Base-by-base conservation (phyloP, 2,888 invertebrate species). In the Diploptera punctata region DNA sequence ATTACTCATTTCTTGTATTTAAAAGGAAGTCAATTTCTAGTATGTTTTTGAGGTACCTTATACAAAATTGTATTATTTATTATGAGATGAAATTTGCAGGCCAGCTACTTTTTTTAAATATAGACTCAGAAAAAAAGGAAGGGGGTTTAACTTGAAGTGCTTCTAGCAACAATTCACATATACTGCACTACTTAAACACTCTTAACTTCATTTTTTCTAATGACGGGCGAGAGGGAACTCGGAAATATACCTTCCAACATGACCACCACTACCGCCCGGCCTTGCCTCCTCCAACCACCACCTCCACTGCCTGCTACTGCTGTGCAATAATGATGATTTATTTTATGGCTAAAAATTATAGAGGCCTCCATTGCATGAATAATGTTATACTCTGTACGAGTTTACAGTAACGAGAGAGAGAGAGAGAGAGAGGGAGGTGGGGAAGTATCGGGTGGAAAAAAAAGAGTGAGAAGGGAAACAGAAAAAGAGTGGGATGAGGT, bases 251-350 rank as follows among this genome's bases (percentile, higher is more conserved):
- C 47, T 47, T 54, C 47, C 47, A 47, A 47, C 65, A 18, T 65
- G 65, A 65, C 65, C 65, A 29, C 70, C 74, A 43, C 75, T 72
- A 60, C 71, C 68, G 43, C 21, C 77, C 68, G 43, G n/a, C n/a
- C 68, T 72, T 69, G 67, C 65, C 31, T 43, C 70, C 43, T n/a
- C n/a, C n/a, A n/a, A n/a, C 71, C 62, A 49, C 72, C 60, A 75
- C 74, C 75, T 74, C 73, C 75, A 75, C 75, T 82, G 83, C 81
- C n/a, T 83, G 84, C 75, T 82, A 83, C 81, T 83, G 84, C 81
- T 81, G 82, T 83, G 84, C 85, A 85, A 86, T 87, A 86, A 86
- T 86, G 86, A 86, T 86, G 86, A 86, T 87, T 86, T 86, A 86
- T 86, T 81, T 83, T 83, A 83, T 83, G 82, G 85, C 81, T 84